These are phyloP conservation scores for Galleria mellonella DNA, from an alignment of 1,140 invertebrate genomes.

Conservation along the genomic window DNA sequence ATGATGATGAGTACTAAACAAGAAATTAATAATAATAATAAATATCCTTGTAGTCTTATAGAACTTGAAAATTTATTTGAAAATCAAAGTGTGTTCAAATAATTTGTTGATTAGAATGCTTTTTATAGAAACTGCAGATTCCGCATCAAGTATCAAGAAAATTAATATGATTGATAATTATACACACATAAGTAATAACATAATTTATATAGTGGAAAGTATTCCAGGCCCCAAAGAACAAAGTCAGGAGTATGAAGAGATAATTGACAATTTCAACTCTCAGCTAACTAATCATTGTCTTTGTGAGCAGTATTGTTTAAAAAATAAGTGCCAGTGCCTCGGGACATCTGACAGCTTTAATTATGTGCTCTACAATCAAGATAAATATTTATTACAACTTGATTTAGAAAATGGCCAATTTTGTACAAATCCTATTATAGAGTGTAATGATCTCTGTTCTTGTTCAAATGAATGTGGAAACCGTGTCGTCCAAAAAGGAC, in stretches of 20 bases:
- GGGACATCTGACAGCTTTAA: conserved; percentile 25
- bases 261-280: conserved; percentile 45
- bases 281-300: conserved; percentile 34
- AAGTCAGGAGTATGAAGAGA: conserved; percentile 27
- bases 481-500: conserved; percentile 52
- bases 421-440: conserved; percentile 28
- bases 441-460: conserved; percentile 52
- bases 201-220: conserved; percentile 48
- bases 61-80: too few relatives aligned
- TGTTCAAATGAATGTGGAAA: conserved; percentile 45
- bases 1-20: too few relatives aligned
- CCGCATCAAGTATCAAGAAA: background rate
- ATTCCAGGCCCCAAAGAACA: conserved; percentile 46
- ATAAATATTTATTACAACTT: conserved; percentile 1
- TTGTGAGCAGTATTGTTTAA: conserved; percentile 17
- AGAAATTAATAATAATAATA: too few relatives aligned
- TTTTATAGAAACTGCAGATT: too few relatives aligned
- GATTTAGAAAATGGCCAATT: conserved; percentile 2
- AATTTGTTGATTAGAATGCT: too few relatives aligned
- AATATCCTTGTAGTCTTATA: too few relatives aligned
- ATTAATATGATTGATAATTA: conserved; percentile 43
- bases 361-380: conserved; percentile 10
- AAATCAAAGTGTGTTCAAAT: too few relatives aligned
- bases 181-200: conserved; percentile 22
- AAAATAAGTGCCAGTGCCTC: conserved; percentile 21